phyloP scores from a whole-genome alignment of 1,140 invertebrate species.

The Brachionus plicatilis region DNA sequence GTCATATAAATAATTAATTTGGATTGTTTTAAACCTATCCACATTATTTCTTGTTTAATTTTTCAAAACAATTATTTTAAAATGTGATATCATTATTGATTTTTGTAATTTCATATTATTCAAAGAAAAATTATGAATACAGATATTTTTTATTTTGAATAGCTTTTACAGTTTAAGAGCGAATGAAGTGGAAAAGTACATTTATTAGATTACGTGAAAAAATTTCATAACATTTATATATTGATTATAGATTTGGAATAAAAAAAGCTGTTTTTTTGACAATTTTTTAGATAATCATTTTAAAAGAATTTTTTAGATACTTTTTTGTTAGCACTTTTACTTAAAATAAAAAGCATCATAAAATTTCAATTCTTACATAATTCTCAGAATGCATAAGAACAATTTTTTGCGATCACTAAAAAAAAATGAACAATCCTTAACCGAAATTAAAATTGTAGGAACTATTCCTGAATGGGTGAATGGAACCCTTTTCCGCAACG shows the following conservation, averaged over 20 bases:
- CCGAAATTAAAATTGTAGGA: conserved; percentile 49
- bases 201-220: neutral
- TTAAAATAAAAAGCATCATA: neutral
- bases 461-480: conserved; percentile 70
- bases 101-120: neutral
- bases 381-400: neutral
- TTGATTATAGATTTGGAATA: neutral
- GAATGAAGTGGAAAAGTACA: neutral
- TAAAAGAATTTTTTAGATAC: neutral
- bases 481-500: conserved; percentile 73
- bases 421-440: neutral
- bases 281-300: neutral
- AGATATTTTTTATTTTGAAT: neutral
- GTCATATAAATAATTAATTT: no score
- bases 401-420: conserved; percentile 18
- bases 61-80: neutral
- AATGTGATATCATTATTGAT: neutral
- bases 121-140: neutral
- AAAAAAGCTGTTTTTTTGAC: neutral
- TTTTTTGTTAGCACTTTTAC: neutral
- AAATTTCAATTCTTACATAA: neutral
- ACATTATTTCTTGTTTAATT: no score
- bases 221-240: neutral
- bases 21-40: no score
- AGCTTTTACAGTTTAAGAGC: neutral